Conservation (phyloP, 2,888 invertebrate species). For the Scrobipalpa costella region DNA sequence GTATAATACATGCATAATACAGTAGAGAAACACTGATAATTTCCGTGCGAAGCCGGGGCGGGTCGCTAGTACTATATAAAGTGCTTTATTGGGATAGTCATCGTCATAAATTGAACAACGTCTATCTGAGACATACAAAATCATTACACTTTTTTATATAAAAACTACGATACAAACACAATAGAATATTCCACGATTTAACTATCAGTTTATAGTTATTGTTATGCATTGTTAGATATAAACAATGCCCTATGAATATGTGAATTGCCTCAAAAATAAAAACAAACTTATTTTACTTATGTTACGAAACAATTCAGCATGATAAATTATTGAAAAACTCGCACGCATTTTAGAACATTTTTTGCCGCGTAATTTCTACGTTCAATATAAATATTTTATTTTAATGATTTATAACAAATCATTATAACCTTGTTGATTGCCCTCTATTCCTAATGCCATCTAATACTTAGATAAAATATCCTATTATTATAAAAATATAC, state of each 20-base stretch:
- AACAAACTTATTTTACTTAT: background rate
- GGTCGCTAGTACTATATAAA: too few species aligned
- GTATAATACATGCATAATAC: too few species aligned
- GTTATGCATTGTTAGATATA: constrained; percentile 44
- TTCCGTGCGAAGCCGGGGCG: too few species aligned
- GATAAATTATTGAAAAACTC: constrained; percentile 7
- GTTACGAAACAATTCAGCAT: constrained; percentile 16
- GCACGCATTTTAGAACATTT: constrained; percentile 7
- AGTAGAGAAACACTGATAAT: too few species aligned
- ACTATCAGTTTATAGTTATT: constrained; percentile 26
- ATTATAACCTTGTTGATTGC: too few species aligned
- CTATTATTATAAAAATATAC: too few species aligned
- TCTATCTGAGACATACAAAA: background rate
- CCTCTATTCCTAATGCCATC: too few species aligned
- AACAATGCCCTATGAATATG: constrained; percentile 56
- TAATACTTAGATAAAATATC: too few species aligned
- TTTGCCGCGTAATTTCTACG: background rate
- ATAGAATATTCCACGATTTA: constrained; percentile 24
- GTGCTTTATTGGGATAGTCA: too few species aligned
- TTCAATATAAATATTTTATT: too few species aligned
- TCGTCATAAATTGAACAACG: background rate
- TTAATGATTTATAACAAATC: too few species aligned
- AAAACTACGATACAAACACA: background rate
- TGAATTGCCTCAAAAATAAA: constrained; percentile 53
- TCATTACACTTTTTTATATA: background rate